Percentiles rank a stretch among this genome's conserved stretches.
Evolutionary conservation across 1,140 invertebrate genomes (phyloP).

Genomic region (Steinernema feltiae): DNA sequence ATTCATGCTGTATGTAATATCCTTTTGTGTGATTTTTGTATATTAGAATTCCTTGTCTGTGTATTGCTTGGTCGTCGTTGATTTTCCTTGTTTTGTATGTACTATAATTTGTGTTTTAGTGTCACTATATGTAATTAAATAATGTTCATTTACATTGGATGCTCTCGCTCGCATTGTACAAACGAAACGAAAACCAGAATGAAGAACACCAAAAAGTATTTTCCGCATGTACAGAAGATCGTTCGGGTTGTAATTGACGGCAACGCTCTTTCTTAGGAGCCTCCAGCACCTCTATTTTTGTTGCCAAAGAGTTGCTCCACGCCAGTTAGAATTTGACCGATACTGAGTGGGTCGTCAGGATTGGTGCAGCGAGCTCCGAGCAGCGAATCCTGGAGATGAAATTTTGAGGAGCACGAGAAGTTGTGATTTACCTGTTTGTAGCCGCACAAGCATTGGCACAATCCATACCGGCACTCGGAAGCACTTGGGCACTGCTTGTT

Average conservation of each 20-base stretch:
- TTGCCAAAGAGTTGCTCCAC: conserved; percentile 45
- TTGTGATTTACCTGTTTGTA: conserved; percentile 37
- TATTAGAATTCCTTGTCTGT: not conserved
- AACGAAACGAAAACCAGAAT: not conserved
- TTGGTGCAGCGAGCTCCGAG: conserved; percentile 44
- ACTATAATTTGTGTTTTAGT: not conserved
- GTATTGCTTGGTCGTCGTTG: not conserved
- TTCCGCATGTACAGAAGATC: not conserved
- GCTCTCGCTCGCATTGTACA: not conserved
- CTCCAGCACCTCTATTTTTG: conserved; percentile 19
- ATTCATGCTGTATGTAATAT: not conserved
- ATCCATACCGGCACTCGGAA: conserved; percentile 54
- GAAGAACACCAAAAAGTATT: not conserved
- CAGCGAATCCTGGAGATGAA: conserved; percentile 42
- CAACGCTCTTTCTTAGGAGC: not conserved
- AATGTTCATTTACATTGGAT: not conserved
- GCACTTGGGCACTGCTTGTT: conserved; percentile 50
- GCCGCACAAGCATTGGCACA: conserved; percentile 55
- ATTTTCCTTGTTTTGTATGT: not conserved
- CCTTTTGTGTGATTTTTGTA: not conserved
- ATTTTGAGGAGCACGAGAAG: too few species aligned
- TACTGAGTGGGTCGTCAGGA: conserved; percentile 48
- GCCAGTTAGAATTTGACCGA: conserved; percentile 40
- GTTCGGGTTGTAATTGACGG: not conserved
- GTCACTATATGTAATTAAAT: not conserved